Conservation (phyloP, 2,888 invertebrate genomes). For the Nomada fucata region DNA sequence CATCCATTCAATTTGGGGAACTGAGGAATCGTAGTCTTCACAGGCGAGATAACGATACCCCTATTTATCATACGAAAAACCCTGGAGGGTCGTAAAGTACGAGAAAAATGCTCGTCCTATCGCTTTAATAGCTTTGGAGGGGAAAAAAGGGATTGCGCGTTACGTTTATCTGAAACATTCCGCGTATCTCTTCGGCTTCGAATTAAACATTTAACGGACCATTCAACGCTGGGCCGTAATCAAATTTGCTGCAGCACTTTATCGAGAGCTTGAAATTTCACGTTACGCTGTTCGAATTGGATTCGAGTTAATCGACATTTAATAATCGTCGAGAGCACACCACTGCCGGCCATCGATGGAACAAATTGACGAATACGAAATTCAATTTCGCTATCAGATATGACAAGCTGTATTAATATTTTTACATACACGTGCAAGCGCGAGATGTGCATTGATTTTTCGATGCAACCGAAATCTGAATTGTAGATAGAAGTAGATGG, state of each 20-base stretch:
- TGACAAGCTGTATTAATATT: background rate
- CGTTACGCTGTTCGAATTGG: background rate
- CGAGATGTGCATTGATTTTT: background rate
- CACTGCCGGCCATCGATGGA: background rate
- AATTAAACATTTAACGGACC: background rate
- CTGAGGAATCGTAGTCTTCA: background rate
- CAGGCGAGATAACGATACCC: conserved; percentile 9
- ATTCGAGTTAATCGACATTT: conserved; percentile 8
- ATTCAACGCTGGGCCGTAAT: background rate
- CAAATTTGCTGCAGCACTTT: background rate
- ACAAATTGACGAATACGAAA: background rate
- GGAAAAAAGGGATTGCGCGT: background rate
- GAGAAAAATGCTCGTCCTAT: background rate
- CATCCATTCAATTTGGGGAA: conserved; percentile 12
- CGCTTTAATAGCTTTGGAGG: background rate
- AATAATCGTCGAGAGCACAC: background rate
- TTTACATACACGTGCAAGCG: background rate
- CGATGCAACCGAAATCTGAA: background rate
- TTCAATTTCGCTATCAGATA: background rate
- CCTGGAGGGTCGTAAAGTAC: background rate
- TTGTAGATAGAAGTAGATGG: background rate
- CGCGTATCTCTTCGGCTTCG: background rate
- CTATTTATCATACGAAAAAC: conserved; percentile 23
- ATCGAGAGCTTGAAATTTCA: background rate
- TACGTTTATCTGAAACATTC: background rate